phyloP scores from a whole-genome alignment of 2,797 vertebrate species.

The Megalops cyprinoides region DNA sequence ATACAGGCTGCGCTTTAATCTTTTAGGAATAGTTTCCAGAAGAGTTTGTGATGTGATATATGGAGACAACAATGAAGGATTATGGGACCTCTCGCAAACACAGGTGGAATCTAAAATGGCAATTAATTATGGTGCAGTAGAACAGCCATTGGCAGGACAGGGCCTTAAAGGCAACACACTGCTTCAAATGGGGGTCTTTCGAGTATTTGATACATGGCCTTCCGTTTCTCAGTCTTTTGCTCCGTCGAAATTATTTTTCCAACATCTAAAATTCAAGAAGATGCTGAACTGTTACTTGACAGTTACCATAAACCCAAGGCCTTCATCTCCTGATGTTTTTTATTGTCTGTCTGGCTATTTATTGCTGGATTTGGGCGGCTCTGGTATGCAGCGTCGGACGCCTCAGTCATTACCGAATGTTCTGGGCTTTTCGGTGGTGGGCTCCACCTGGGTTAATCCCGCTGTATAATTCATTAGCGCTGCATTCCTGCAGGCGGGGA shows the following conservation, averaged over 20 bases:
- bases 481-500: not conserved
- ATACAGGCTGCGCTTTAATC: slow-evolving; percentile 25
- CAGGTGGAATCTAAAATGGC: slow-evolving; percentile 7
- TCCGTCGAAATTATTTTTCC: too few relatives aligned
- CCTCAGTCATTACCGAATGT: not conserved
- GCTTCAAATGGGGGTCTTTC: not conserved
- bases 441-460: not conserved
- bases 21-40: slow-evolving; percentile 8
- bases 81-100: not conserved
- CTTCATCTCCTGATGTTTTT: slow-evolving; percentile 14
- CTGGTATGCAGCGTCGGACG: not conserved
- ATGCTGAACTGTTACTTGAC: not conserved
- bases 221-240: not conserved
- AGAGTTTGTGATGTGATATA: not conserved
- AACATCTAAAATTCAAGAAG: too few relatives aligned
- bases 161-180: not conserved
- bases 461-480: not conserved
- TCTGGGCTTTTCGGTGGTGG: not conserved
- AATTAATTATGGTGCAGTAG: not conserved
- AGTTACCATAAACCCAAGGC: not conserved
- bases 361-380: not conserved
- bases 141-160: too few relatives aligned
- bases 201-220: not conserved
- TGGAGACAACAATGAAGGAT: slow-evolving; percentile 1
- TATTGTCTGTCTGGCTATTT: not conserved